phyloP scores from a whole-genome alignment of 2,113 vertebrate species.

The Chaetodon trifascialis region DNA sequence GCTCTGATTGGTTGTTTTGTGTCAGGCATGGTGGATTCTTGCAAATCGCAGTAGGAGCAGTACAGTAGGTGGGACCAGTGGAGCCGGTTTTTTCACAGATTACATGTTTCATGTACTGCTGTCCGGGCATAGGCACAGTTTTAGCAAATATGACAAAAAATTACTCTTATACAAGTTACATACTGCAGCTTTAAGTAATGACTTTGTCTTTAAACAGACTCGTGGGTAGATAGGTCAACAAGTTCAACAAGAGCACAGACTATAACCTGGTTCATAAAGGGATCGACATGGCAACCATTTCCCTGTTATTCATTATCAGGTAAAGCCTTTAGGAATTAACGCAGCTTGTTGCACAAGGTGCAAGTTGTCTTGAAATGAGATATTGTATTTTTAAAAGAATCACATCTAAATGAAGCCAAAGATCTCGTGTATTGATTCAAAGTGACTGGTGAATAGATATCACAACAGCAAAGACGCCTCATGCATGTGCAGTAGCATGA shows the following conservation, averaged over 20 bases:
- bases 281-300: conserved; percentile 6
- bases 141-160: no score
- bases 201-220: conserved; percentile 14
- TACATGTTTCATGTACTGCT: no score
- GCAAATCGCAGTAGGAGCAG: no score
- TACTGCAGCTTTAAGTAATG: no score
- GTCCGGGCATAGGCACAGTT: no score
- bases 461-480: neutral
- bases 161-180: no score
- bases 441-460: neutral
- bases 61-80: no score
- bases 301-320: conserved; percentile 1
- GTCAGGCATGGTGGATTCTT: no score
- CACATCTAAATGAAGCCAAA: neutral
- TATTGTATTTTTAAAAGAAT: neutral
- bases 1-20: no score
- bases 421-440: neutral
- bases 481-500: neutral
- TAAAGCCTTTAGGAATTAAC: conserved; percentile 14
- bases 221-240: neutral
- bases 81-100: no score
- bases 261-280: conserved; percentile 15
- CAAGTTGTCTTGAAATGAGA: neutral
- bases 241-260: neutral
- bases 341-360: neutral